phyloP scores from a whole-genome alignment of 2,797 vertebrate species.

The Vireo griseus region DNA sequence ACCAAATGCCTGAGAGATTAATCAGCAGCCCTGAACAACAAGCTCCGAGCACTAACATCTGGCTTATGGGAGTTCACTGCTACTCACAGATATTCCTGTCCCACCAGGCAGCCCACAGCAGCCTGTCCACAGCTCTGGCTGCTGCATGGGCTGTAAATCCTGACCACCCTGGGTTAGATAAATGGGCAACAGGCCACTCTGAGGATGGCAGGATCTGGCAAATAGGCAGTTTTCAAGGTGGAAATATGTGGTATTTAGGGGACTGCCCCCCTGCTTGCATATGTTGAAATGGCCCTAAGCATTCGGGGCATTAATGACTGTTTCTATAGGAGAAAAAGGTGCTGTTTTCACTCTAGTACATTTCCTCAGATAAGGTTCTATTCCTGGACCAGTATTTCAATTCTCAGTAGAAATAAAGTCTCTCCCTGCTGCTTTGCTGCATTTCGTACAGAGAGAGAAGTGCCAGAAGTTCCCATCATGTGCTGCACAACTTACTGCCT shows the following conservation, averaged over 20 bases:
- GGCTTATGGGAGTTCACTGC: not conserved
- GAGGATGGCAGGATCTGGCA: not conserved
- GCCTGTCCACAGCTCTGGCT: not conserved
- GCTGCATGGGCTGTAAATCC: not conserved
- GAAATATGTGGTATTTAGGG: not conserved
- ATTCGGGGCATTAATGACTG: accelerated
- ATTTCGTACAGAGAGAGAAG: not conserved
- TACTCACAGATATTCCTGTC: not conserved
- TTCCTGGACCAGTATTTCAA: not conserved
- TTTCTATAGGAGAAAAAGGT: not conserved
- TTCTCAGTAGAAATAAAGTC: not conserved
- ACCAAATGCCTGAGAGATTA: not conserved
- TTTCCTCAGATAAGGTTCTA: not conserved
- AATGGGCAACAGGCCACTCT: not conserved
- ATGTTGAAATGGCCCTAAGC: not conserved
- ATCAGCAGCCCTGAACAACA: slow-evolving; percentile 1
- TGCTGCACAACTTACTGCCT: not conserved
- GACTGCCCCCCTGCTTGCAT: not conserved
- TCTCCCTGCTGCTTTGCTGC: not conserved
- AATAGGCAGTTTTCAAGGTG: not conserved
- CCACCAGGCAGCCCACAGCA: slow-evolving; percentile 1
- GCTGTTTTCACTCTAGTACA: not conserved
- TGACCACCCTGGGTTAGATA: not conserved
- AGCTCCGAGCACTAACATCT: slow-evolving; percentile 20
- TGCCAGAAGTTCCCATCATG: not conserved